Base-by-base conservation (phyloP, 1,140 invertebrate genomes). In the Bradysia coprophila region DNA sequence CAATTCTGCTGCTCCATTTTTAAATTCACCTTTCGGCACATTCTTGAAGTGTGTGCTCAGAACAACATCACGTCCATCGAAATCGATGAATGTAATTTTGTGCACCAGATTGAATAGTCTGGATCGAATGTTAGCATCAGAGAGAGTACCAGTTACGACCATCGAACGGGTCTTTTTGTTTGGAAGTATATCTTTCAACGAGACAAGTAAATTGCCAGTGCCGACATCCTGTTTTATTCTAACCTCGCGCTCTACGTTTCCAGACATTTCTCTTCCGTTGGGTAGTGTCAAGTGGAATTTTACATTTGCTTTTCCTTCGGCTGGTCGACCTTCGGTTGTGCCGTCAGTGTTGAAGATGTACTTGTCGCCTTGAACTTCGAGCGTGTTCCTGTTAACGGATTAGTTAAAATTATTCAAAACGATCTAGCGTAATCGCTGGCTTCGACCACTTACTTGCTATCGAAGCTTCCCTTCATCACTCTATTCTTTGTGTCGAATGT, bases 401-500 rank as follows among this genome's bases (percentile, higher is more conserved):
- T 36, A 36, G 5, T 11, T 36, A 36, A 36, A 36, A 36, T 36
- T 16, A n/a, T 36, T 11, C 10, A 11, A 36, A 11, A 36, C 18
- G n/a, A n/a, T 9, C 33, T 9, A n/a, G 6, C 33, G 15, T 16
- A 6, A 36, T 36, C 9, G 18, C 6, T n/a, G n/a, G n/a, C n/a
- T n/a, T n/a, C n/a, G n/a, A n/a, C n/a, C 5, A 63, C 66, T 63
- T 59, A 71, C 64, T 77, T 81, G 0, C 77, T 70, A n/a, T 75
- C 69, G 1, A 82, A 23, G 2, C 62, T 60, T 1, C 64, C 64
- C 5, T 71, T 65, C 0, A 67, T 67, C 0, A 69, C 43, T 37
- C 69, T 69, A 28, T 67, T 73, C 21, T 69, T 62, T 0, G 78
- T 78, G n/a, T 65, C 65, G 0, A 58, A 13, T 19, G 50, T 44